Percentiles rank a stretch among this genome's conserved stretches.
Conservation (phyloP, 2,113 vertebrate genomes). For the Dasypus novemcinctus region DNA sequence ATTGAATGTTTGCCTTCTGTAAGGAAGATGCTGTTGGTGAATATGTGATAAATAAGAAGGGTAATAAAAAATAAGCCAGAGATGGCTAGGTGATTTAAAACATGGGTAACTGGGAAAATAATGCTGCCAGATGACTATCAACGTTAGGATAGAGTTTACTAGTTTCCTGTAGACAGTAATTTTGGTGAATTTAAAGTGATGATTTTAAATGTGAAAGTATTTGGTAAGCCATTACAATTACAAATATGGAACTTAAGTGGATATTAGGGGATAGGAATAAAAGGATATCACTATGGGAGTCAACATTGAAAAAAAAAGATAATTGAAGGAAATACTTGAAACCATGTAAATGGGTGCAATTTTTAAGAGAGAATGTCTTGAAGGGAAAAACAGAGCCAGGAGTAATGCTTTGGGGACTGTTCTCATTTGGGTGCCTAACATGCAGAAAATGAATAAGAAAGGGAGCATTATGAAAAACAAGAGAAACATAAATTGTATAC, state of each 20-base stretch:
- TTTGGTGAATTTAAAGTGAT: slow-evolving; percentile 29
- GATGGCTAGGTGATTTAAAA: not conserved
- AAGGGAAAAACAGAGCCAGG: not conserved
- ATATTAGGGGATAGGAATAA: not conserved
- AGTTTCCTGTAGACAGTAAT: slow-evolving; percentile 38
- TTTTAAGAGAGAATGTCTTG: slow-evolving; percentile 30
- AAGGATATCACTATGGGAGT: not conserved
- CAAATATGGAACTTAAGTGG: not conserved
- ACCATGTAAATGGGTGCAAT: not conserved
- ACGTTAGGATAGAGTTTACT: not conserved
- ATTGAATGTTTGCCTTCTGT: not conserved
- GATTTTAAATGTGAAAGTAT: not conserved
- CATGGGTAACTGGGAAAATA: not conserved
- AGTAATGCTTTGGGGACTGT: not conserved
- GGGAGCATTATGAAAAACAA: not conserved
- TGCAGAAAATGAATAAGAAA: slow-evolving; percentile 23
- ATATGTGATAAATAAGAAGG: not conserved
- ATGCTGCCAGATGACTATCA: not conserved
- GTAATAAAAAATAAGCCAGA: not conserved
- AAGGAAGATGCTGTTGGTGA: not conserved
- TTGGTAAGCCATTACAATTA: slow-evolving; percentile 7
- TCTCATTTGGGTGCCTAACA: not conserved
- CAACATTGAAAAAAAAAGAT: not conserved
- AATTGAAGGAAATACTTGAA: not conserved
- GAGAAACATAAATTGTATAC: not conserved